Conservation (phyloP, 2,888 invertebrate genomes). For the Phalera bucephala region DNA sequence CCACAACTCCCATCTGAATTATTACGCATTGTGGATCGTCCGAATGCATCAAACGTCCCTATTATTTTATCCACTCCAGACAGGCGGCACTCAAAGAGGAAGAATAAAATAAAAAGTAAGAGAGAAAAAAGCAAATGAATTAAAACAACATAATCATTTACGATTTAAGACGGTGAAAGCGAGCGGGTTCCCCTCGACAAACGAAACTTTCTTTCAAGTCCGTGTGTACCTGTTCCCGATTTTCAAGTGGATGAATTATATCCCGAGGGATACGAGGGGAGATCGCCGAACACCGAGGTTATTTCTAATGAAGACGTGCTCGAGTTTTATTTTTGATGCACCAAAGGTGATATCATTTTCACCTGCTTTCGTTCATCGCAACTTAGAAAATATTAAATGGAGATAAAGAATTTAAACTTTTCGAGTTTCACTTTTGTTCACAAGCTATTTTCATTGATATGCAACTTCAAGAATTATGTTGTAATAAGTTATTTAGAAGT, state of each 20-base stretch:
- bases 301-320: slow-evolving; percentile 75
- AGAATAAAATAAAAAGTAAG: slow-evolving; percentile 67
- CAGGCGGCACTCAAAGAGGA: slow-evolving; percentile 75
- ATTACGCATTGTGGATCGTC: slow-evolving; percentile 34
- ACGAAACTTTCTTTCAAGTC: slow-evolving; percentile 80
- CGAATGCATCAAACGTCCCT: slow-evolving; percentile 47
- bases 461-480: slow-evolving; percentile 7
- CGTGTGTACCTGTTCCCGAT: slow-evolving; percentile 76
- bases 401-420: slow-evolving; percentile 3
- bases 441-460: slow-evolving; percentile 13
- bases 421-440: slow-evolving; percentile 24
- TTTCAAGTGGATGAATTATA: slow-evolving; percentile 81
- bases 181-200: slow-evolving; percentile 72
- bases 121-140: slow-evolving; percentile 78
- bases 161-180: slow-evolving; percentile 71
- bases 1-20: slow-evolving; percentile 35
- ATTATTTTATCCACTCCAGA: slow-evolving; percentile 66
- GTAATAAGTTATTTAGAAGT: background rate
- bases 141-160: slow-evolving; percentile 82
- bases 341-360: slow-evolving; percentile 62
- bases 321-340: slow-evolving; percentile 69
- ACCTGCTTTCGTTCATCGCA: slow-evolving; percentile 47
- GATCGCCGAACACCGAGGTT: slow-evolving; percentile 57
- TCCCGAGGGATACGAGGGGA: slow-evolving; percentile 73
- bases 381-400: slow-evolving; percentile 12